Base-by-base conservation (phyloP, 1,140 invertebrate species). In the Vollenhovia emeryi region DNA sequence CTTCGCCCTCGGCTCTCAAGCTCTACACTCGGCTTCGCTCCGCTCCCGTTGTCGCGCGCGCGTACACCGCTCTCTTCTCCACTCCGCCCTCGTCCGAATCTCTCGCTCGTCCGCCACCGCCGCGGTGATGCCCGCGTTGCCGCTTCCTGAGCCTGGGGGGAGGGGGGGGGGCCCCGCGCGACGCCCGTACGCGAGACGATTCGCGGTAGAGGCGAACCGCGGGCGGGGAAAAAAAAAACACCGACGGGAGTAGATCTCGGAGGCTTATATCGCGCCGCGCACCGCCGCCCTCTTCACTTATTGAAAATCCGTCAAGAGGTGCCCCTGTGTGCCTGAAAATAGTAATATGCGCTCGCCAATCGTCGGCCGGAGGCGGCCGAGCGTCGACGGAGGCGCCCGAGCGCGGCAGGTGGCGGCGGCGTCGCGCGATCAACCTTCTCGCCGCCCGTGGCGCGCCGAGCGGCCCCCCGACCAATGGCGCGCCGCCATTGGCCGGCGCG, bases 271-370 rank as follows among this genome's bases (percentile, higher is more conserved):
- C 79, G 62, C 85, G 75, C 80, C 62, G 86, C 85, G 79, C 87
- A 87, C 91, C 91, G 91, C 87, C 89, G 91, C 91, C 89, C 88
- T 87, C 91, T 88, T 92, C 90, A 91, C 91, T 92, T 93, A 93
- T 92, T 87, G 91, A 93, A 92, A 91, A 92, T 91, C 90, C 90
- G 91, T 92, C 91, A 90, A 92, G 92, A 93, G 91, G 91, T 93
- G 89, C 91, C 92, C 90, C 90, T 91, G 88, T 89, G 92, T 93
- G 92, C 91, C 92, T 93, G 91, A 93, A 93, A 93, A 93, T 93
- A 93, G 92, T 92, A 92, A 93, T 92, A 89, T 89, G 84, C 86
- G 68, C 86, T 93, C 92, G 92, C 90, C 87, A 87, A 93, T 92
- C 91, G 87, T 93, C 91, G 91, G 79, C 74, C 90, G 92, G 50